Evolutionary conservation across 1,140 invertebrate genomes (phyloP), one percentile per base, ranked within the genome.

Genomic region (Conus betulinus): DNA sequence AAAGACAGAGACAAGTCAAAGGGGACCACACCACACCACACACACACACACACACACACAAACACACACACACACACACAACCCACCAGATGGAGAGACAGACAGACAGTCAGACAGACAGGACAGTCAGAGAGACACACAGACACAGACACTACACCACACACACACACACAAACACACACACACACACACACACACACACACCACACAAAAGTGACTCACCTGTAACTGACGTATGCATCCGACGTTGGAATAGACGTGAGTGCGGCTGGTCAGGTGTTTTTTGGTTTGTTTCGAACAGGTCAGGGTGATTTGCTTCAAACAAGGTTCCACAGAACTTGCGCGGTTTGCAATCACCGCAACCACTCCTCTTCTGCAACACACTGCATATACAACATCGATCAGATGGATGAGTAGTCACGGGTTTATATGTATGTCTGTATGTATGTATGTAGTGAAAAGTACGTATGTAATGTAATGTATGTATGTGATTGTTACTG

Each of bases 241-340:
- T 98, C 97, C 88, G 97, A 97, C 5, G 98, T n/a, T 96, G 91
- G 97, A 97, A 84, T 96, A 96, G 25, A 98, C 95, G 2, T 97
- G 96, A 92, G 97, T 97, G 87, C n/a, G 96, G 87, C 97, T 96
- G 96, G 98, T 97, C 93, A 97, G 97, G 89, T n/a, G n/a, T n/a
- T n/a, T n/a, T n/a, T n/a, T n/a, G n/a, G n/a, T n/a, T n/a, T n/a
- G n/a, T n/a, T 97, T n/a, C 96, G 96, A 97, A 97, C 76, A 98
- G 95, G 91, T 96, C 95, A 63, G 96, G 96, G 98, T 97, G 87
- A 97, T 97, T 93, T 96, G 96, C 94, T 97, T 97, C 78, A 98
- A 96, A 93, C 98, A 98, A 92, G 97, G 97, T 94, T 98, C 97
- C 5, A 97, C 97, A n/a, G n/a, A n/a, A n/a, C n/a, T n/a, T 3